Percentiles rank a stretch among this genome's conserved stretches.
Conservation (phyloP, 2,113 vertebrate species). For the Cyprinodon tularosa region DNA sequence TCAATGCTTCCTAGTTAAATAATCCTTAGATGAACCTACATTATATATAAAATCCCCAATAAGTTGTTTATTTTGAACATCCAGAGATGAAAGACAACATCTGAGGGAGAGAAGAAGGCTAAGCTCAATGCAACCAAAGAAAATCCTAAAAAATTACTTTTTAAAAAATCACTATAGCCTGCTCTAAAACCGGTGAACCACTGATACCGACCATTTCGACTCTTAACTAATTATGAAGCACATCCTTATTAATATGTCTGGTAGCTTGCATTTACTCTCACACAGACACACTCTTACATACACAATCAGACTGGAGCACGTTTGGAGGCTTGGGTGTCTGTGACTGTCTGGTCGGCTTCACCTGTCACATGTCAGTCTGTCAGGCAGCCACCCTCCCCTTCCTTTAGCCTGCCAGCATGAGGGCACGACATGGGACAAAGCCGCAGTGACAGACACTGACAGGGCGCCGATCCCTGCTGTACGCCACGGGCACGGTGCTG, state of each 20-base stretch:
- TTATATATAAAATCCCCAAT: not conserved
- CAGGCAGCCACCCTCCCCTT: constrained; percentile 17
- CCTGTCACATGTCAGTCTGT: constrained; percentile 77
- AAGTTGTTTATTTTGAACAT: not conserved
- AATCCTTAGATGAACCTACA: not conserved
- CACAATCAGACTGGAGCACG: constrained; percentile 23
- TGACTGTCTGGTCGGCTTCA: constrained; percentile 49
- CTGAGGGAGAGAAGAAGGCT: not conserved
- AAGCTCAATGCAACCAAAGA: not conserved
- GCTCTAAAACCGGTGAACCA: not conserved
- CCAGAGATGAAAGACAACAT: not conserved
- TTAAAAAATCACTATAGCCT: not conserved
- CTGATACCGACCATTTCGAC: fast-evolving
- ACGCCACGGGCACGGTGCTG: constrained; percentile 50
- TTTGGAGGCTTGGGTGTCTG: constrained; percentile 28
- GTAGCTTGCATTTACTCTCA: not conserved
- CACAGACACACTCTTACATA: constrained; percentile 5
- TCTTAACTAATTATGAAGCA: constrained; percentile 8
- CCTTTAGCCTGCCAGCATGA: constrained; percentile 44
- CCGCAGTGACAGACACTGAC: constrained; percentile 66
- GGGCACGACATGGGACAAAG: constrained; percentile 62
- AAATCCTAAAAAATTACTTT: not conserved
- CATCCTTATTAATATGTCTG: constrained; percentile 19
- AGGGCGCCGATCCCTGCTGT: constrained; percentile 49
- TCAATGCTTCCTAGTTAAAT: not conserved